phyloP scores from a whole-genome alignment of 2,888 invertebrate species.

The Hypena proboscidalis region DNA sequence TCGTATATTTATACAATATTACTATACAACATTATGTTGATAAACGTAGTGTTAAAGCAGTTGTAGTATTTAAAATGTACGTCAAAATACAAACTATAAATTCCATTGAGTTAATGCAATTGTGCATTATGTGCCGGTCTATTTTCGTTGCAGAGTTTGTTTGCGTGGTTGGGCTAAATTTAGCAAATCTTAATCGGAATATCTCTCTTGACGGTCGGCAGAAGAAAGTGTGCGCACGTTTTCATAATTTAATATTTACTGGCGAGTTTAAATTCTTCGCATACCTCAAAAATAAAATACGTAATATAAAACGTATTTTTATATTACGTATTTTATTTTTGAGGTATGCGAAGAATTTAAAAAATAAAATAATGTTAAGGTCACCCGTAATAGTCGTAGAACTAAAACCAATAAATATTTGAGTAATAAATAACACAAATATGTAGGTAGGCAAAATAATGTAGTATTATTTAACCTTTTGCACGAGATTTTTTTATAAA shows the following conservation, averaged over 20 bases:
- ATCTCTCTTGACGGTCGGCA: conserved; percentile 58
- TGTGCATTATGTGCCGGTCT: conserved; percentile 66
- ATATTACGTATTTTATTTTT: too few species aligned
- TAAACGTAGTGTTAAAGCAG: not conserved
- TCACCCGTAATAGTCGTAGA: too few species aligned
- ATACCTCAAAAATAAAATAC: too few species aligned
- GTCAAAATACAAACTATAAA: conserved; percentile 22
- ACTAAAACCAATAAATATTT: too few species aligned
- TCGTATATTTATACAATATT: not conserved
- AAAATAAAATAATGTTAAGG: too few species aligned
- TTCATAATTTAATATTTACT: conserved; percentile 42
- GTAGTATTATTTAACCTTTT: too few species aligned
- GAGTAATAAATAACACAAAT: too few species aligned
- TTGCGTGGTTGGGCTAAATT: conserved; percentile 72
- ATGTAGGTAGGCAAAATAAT: too few species aligned
- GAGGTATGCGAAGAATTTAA: too few species aligned
- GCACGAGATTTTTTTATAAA: too few species aligned
- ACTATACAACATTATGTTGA: not conserved
- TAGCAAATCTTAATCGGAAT: conserved; percentile 72
- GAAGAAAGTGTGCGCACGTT: conserved; percentile 49
- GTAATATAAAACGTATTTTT: too few species aligned
- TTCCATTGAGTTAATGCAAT: conserved; percentile 45
- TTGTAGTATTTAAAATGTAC: not conserved
- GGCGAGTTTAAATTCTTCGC: not conserved
- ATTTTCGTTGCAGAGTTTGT: conserved; percentile 70